A percentile compares a stretch with the other conserved stretches of the same genome.
Conservation (phyloP, 37 sponge, comb jelly and placozoan species). For the Aplysina aerophoba region DNA sequence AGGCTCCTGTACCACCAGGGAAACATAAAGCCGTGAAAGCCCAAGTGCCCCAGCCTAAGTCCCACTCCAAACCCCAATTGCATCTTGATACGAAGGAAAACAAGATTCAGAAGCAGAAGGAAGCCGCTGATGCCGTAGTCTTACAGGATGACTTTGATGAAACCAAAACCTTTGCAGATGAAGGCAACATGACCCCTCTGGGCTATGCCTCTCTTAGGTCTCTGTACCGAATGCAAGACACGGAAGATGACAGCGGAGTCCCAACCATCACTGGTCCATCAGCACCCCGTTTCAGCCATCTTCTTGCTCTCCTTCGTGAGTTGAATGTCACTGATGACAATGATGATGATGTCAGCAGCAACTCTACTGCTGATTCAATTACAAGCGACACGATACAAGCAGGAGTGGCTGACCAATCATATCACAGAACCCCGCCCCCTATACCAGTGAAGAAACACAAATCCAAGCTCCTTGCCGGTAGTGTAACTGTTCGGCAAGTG, state of each 20-base stretch:
- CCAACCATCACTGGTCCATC: background rate
- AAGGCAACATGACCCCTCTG: conserved; percentile 60
- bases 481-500: too few relatives aligned
- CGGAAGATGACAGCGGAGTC: background rate
- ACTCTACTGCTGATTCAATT: background rate
- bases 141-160: conserved; percentile 48
- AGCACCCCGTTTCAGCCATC: background rate
- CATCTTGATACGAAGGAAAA: conserved; percentile 2
- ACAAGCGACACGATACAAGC: background rate
- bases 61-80: background rate
- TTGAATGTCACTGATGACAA: conserved; percentile 9
- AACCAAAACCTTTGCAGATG: conserved; percentile 39
- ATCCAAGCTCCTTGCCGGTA: too few relatives aligned
- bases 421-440: too few relatives aligned
- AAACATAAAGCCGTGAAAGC: background rate
- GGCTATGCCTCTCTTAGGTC: conserved; percentile 61
- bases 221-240: conserved; percentile 49
- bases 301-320: background rate
- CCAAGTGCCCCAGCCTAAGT: background rate
- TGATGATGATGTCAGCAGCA: conserved; percentile 21
- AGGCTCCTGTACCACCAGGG: background rate
- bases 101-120: conserved; percentile 30
- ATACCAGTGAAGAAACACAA: too few relatives aligned
- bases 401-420: too few relatives aligned
- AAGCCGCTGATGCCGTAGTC: conserved; percentile 39